Evolutionary conservation across 1,140 invertebrate species (phyloP).

Genomic region (Gonatopus flavifemur): DNA sequence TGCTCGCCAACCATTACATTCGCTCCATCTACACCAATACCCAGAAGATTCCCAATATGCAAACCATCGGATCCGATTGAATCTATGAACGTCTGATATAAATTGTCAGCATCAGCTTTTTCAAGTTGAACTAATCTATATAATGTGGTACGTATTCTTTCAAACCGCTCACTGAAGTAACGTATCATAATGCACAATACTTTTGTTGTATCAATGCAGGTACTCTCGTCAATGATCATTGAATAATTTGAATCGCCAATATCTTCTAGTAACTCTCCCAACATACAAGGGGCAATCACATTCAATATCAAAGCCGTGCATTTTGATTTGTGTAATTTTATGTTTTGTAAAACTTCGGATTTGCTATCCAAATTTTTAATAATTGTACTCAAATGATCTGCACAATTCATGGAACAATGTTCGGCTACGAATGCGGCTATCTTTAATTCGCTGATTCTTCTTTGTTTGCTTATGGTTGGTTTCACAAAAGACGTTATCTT

Average conservation of each 20-base stretch:
- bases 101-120: too few relatives aligned
- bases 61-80: too few relatives aligned
- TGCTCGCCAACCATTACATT: too few relatives aligned
- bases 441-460: conserved; percentile 5
- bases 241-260: conserved; percentile 4
- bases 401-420: not conserved
- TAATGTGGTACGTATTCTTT: conserved; percentile 24
- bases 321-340: too few relatives aligned
- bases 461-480: not conserved
- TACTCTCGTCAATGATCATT: too few relatives aligned
- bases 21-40: too few relatives aligned
- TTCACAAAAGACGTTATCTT: too few relatives aligned
- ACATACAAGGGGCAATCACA: too few relatives aligned
- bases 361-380: conserved; percentile 1
- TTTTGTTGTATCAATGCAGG: conserved; percentile 11
- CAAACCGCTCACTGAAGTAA: conserved; percentile 8
- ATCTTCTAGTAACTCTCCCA: conserved; percentile 12
- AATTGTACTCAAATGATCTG: not conserved
- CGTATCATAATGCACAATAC: conserved; percentile 19
- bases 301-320: conserved; percentile 12
- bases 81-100: too few relatives aligned
- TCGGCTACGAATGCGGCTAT: too few relatives aligned
- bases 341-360: not conserved
- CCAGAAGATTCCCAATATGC: too few relatives aligned
- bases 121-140: too few relatives aligned